Evolutionary conservation across 2,113 vertebrate genomes (phyloP), one percentile per base, ranked within the genome.

Genomic region (Quiscalus mexicanus): DNA sequence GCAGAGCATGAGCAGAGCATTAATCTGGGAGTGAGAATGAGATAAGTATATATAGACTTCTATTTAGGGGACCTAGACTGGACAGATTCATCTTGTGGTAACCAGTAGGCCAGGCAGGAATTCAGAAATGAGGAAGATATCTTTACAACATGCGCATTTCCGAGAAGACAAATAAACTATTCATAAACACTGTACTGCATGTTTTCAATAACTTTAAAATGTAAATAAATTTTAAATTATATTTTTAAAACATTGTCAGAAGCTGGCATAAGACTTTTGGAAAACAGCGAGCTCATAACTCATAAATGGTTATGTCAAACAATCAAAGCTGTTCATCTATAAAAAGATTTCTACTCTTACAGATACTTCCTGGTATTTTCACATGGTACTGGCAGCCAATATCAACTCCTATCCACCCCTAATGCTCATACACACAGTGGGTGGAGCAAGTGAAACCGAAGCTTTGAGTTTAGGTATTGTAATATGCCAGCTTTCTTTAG

Each of bases 371-470:
- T 87, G 35, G 6, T 59, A 67, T 63, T 87, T 85, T 81, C 39
- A 64, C 14, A 31, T 5, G 2, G 6, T 5, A 1, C 33, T 76
- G 70, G 18, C 28, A 53, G 42, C 25, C 33, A 62, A 0, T 70
- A 49, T 70, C 16, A 42, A 30, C 9, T 75, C 23, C 22, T 50
- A 1, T 47, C 5, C 15, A 62, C 1, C 3, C 6, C 10, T 75
- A 35, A n/a, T 15, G 5, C 39, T 41, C 35, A 13, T 67, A 35
- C 10, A n/a, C 7, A 21, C n/a, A 24, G 30, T 82, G 42, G 25
- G 45, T 31, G 20, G 47, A 70, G 8, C 35, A 75, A 62, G 17
- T 41, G 55, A 80, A 91, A 41, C 7, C 1, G 0, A 3, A 39
- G 13, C 50, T 81, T 87, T 74, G 55, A 84, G 33, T 75, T 42